Base-by-base conservation (phyloP, 2,113 vertebrate genomes). In the Leucosticte australis region DNA sequence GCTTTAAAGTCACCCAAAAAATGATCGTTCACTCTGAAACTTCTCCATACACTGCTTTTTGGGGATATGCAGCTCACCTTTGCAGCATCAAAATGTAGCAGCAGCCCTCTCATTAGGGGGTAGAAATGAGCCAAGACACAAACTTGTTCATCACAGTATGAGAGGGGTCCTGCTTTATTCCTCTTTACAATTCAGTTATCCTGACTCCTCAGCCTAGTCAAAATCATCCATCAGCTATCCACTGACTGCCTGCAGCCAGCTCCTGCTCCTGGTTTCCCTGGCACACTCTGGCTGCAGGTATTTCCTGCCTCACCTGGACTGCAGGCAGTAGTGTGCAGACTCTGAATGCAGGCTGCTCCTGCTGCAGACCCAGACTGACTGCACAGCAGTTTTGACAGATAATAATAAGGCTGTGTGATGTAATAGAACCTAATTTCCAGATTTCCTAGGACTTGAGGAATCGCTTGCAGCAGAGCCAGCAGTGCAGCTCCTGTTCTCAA, bases 11-110 rank as follows among this genome's bases (percentile, higher is more conserved):
- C 63, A 50, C 30, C 0, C 19, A 3, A 50, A 37, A 68, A 63
- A 37, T 9, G 47, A 6, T 11, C 11, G 46, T 13, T 71, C 9
- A 7, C 15, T 26, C 21, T 16, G 21, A 44, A 23, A n/a, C 15
- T 33, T 3, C 28, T n/a, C 12, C 10, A 1, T 13, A 15, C 1
- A 1, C 28, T 56, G 33, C 11, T 50, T 56, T 33, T 13, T 19
- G 18, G 18, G 39, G 31, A 31, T 7, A 22, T 1, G 3, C 3
- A 37, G 37, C 56, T 71, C 24, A 6, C 21, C 82, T 81, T 3
- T 55, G 31, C 42, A 75, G 27, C 13, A 5, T 11, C 19, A 20
- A 50, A 60, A 60, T 28, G 59, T 13, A 39, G 16, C 24, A 62
- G 59, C 35, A 39, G 26, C 35, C 24, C 24, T 60, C 24, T 18